phyloP scores from a whole-genome alignment of 2,888 invertebrate species.

The Adineta ricciae region DNA sequence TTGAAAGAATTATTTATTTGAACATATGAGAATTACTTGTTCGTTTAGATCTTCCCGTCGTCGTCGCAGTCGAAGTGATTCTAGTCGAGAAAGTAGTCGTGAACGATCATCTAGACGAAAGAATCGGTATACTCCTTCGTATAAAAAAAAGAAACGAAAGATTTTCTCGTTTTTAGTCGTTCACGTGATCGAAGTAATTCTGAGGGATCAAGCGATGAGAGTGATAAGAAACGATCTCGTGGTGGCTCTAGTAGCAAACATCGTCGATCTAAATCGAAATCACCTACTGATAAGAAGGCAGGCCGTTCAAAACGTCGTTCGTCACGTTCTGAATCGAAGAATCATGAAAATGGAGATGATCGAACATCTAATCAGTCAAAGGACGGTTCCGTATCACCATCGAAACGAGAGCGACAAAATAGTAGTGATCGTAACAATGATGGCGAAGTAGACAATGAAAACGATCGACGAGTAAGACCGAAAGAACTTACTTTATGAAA shows the following conservation, averaged over 20 bases:
- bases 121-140: background rate
- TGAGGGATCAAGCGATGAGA: background rate
- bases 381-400: background rate
- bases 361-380: background rate
- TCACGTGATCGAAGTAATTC: constrained; percentile 19
- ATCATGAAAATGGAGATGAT: background rate
- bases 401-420: background rate
- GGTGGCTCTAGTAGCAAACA: background rate
- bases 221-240: background rate
- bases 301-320: background rate
- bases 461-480: background rate
- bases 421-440: background rate
- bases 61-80: background rate
- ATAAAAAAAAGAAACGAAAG: background rate
- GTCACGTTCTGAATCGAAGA: background rate
- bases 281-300: background rate
- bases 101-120: background rate
- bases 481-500: too few relatives aligned
- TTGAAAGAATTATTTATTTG: too few relatives aligned
- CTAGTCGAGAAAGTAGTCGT: constrained; percentile 16
- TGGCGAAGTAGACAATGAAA: background rate
- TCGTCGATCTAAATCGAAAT: constrained; percentile 2
- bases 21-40: background rate
- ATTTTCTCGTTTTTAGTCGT: background rate
- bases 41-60: background rate